These are phyloP conservation scores for zebrafish (Danio rerio) DNA, from an alignment of 2,113 vertebrate genomes.

Conservation along the genomic window DNA sequence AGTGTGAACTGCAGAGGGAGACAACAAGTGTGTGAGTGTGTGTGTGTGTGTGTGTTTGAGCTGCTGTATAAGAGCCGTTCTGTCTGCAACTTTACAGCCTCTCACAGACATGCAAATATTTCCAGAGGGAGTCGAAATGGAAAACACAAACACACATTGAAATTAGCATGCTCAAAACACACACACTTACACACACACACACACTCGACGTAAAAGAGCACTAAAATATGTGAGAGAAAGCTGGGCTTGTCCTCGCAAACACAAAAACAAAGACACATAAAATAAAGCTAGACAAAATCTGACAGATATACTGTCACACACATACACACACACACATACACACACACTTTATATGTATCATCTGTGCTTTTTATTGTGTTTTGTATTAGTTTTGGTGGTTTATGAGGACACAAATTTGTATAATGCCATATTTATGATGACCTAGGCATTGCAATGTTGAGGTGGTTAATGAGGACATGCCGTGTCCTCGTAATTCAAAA, in stretches of 20 bases:
- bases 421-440: too few relatives aligned
- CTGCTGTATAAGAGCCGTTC: slow-evolving; percentile 51
- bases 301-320: slow-evolving; percentile 6
- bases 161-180: slow-evolving; percentile 48
- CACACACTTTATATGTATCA: too few relatives aligned
- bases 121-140: slow-evolving; percentile 59
- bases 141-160: slow-evolving; percentile 59
- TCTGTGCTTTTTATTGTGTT: background rate
- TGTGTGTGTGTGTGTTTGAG: slow-evolving; percentile 29
- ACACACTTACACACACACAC: slow-evolving; percentile 15
- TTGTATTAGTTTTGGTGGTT: too few relatives aligned
- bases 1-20: slow-evolving; percentile 3
- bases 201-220: slow-evolving; percentile 18
- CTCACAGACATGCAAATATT: slow-evolving; percentile 64
- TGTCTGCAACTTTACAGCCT: slow-evolving; percentile 58
- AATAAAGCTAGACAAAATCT: slow-evolving; percentile 3
- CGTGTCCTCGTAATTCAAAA: too few relatives aligned
- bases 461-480: too few relatives aligned
- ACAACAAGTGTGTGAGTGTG: slow-evolving; percentile 18
- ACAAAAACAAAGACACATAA: slow-evolving; percentile 37
- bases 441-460: too few relatives aligned
- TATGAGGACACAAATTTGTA: too few relatives aligned
- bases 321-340: slow-evolving; percentile 19
- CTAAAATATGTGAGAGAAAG: slow-evolving; percentile 19
- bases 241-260: slow-evolving; percentile 17